Evolutionary conservation across 2,888 invertebrate species (phyloP).

Genomic region (Steinernema carpocapsae): DNA sequence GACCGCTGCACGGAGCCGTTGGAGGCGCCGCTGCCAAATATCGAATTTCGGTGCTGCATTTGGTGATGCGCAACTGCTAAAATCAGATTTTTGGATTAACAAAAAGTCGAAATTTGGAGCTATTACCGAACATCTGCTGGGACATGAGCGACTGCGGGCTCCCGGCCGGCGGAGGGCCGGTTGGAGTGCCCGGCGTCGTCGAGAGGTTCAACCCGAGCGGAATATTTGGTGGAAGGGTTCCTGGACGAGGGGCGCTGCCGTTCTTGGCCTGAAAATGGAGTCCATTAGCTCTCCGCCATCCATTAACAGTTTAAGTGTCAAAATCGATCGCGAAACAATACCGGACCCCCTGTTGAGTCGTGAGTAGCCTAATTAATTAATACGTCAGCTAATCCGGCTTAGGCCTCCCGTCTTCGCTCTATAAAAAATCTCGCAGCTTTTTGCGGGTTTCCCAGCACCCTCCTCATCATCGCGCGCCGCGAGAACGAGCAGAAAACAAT

Average conservation of each 20-base stretch:
- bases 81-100: background rate
- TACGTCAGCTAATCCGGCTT: too few relatives aligned
- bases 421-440: too few relatives aligned
- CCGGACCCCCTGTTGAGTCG: too few relatives aligned
- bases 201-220: conserved; percentile 28
- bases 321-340: background rate
- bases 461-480: too few relatives aligned
- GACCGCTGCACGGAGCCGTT: conserved; percentile 20
- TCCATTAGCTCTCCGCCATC: too few relatives aligned
- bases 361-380: too few relatives aligned
- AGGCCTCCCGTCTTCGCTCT: too few relatives aligned
- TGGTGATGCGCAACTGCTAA: conserved; percentile 12
- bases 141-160: conserved; percentile 33
- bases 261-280: conserved; percentile 10
- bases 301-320: background rate
- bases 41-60: conserved; percentile 23
- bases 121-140: conserved; percentile 22
- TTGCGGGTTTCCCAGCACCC: too few relatives aligned
- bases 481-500: too few relatives aligned
- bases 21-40: background rate
- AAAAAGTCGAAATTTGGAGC: too few relatives aligned
- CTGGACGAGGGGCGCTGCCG: conserved; percentile 9
- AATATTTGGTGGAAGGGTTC: conserved; percentile 18
- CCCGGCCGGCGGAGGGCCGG: conserved; percentile 36
- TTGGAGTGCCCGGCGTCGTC: conserved; percentile 35